Conservation (phyloP, 2,888 invertebrate species). For the Teleogryllus oceanicus region DNA sequence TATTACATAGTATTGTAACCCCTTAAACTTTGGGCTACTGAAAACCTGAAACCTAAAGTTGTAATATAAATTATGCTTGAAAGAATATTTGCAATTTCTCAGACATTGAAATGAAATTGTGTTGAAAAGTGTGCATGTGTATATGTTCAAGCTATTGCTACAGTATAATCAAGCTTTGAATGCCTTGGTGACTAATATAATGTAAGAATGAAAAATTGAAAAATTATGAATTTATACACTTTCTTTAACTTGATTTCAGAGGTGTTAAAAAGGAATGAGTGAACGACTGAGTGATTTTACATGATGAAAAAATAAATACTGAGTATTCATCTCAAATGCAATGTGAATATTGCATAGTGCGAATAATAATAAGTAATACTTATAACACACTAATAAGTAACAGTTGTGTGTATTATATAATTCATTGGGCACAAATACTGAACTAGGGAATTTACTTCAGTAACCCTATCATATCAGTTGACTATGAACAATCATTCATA, state of each 20-base stretch:
- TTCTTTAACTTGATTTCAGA: neutral
- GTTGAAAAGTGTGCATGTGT: constrained; percentile 10
- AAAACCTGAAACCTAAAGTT: neutral
- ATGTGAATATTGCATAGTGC: neutral
- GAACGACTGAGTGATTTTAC: neutral
- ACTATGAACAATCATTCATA: constrained; percentile 18
- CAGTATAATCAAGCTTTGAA: constrained; percentile 18
- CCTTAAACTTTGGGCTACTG: constrained; percentile 7
- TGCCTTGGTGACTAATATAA: constrained; percentile 2
- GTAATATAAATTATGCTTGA: neutral
- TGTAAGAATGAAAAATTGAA: neutral
- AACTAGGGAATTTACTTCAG: neutral
- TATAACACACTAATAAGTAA: neutral
- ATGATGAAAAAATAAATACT: neutral
- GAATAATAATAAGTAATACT: neutral
- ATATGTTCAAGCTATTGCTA: constrained; percentile 18
- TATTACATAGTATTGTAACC: neutral
- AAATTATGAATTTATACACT: neutral
- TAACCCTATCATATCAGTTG: constrained; percentile 1
- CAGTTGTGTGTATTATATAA: constrained; percentile 18
- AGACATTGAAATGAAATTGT: constrained; percentile 1
- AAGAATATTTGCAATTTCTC: neutral
- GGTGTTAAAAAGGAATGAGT: neutral
- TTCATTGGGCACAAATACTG: constrained; percentile 12
- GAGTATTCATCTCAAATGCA: neutral